Base-by-base conservation (phyloP, 2,113 vertebrate genomes). In the Marcusenius ussheri region DNA sequence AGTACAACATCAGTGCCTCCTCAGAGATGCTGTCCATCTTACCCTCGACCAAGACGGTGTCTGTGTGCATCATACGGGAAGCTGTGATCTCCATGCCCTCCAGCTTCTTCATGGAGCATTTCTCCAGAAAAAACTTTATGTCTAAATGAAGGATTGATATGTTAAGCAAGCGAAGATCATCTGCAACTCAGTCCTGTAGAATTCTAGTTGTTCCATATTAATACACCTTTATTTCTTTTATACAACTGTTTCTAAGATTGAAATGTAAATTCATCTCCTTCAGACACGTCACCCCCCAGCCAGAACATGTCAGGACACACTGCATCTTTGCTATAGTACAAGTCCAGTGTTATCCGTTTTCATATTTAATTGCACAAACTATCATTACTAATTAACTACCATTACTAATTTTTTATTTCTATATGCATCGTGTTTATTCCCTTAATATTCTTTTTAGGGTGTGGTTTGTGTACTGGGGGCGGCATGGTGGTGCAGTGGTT, bases 41-140 rank as follows among this genome's bases (percentile, higher is more conserved):
- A n/a, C 93, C 93, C 88, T 91, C 88, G 19, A 94, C 91, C 66
- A 93, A 66, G 42, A 94, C 49, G 3, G 93, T 92, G 83, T 93
- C 92, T 5, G 93, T 91, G 39, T 53, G 49, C 62, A 92, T 88
- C 62, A 94, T 47, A 53, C 46, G 89, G 13, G 83, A 87, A 17
- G 88, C 92, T 56, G 66, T 85, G 27, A 94, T 94, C 51, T 90
- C 89, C 90, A 90, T 90, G n/a, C 90, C 87, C 89, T 92, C 47
- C 39, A 93, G 90, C 31, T 58, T 90, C 77, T 92, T 94, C 7
- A 62, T 84, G 45, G 89, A 77, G 89, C 92, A 93, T 80, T 92
- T 93, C 53, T 83, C 90, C 83, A 93, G 1, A 87, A 94, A 94
- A 11, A 87, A 83, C 1, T 89, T 39, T 85, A 88, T 83, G 85